Percentiles rank a stretch among this genome's conserved stretches.
Conservation (phyloP, 2,797 vertebrate species). For the Pseudomugil tenellus region DNA sequence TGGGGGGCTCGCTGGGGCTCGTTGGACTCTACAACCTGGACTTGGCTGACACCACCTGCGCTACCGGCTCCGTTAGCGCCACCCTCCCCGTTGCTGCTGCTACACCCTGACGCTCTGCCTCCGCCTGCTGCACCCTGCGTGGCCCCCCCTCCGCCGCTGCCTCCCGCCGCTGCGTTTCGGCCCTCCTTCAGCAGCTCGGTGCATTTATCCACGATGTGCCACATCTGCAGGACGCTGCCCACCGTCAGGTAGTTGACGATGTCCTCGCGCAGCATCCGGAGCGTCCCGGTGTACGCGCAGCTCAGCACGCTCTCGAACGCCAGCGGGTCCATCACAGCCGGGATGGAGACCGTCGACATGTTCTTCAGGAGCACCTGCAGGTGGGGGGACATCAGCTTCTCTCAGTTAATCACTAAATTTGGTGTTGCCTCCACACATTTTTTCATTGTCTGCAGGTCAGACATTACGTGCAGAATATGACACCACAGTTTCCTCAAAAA, state of each 20-base stretch:
- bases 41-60: conserved; percentile 11
- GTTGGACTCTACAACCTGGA: conserved; percentile 54
- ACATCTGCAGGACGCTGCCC: conserved; percentile 97
- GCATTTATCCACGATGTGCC: conserved; percentile 97
- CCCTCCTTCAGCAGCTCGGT: conserved; percentile 90
- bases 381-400: not conserved
- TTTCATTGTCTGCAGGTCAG: no score
- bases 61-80: conserved; percentile 3
- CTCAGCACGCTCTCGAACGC: conserved; percentile 93
- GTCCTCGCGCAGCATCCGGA: conserved; percentile 89
- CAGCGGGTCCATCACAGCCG: conserved; percentile 90
- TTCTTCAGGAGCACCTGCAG: conserved; percentile 90
- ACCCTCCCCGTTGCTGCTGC: conserved; percentile 62
- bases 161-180: conserved; percentile 51
- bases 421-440: no score
- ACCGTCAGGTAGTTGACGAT: conserved; percentile 95
- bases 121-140: conserved; percentile 30
- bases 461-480: no score
- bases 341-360: conserved; percentile 91
- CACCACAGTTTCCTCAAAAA: no score
- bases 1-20: conserved; percentile 57
- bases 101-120: conserved; percentile 59
- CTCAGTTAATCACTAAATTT: no score
- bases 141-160: conserved; percentile 11
- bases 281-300: conserved; percentile 91